Conservation (phyloP, 35 echinoderm and acorn worm species). For the Ophioderma brevispina region DNA sequence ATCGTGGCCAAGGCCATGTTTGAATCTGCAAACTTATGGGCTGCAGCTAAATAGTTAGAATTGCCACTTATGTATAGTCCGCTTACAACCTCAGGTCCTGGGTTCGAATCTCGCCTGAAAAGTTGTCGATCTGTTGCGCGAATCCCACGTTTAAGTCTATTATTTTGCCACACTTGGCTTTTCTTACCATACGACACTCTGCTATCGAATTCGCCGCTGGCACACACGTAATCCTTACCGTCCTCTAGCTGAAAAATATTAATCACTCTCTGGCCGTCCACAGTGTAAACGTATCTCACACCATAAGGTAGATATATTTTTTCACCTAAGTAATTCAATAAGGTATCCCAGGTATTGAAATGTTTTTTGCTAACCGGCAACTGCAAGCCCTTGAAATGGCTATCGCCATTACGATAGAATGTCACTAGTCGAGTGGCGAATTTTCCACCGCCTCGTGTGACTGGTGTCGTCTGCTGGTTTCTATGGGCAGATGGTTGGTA, state of each 20-base stretch:
- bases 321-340: slow-evolving; percentile 62
- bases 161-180: slow-evolving; percentile 68
- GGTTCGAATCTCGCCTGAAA: slow-evolving; percentile 8
- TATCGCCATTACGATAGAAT: slow-evolving; percentile 94
- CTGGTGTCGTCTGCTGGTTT: slow-evolving; percentile 16
- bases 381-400: slow-evolving; percentile 82
- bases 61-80: not conserved
- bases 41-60: not conserved
- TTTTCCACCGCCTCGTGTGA: slow-evolving; percentile 18
- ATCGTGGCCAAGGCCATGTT: not conserved
- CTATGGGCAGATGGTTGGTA: slow-evolving; percentile 40
- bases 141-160: slow-evolving; percentile 39
- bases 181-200: slow-evolving; percentile 73
- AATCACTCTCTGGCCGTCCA: slow-evolving; percentile 50
- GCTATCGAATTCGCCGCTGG: slow-evolving; percentile 79
- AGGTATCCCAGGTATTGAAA: slow-evolving; percentile 74
- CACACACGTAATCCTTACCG: slow-evolving; percentile 91
- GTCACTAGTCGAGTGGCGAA: slow-evolving; percentile 88
- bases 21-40: not conserved
- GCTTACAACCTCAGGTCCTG: not conserved
- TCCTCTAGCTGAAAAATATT: slow-evolving; percentile 70
- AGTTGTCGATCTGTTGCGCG: slow-evolving; percentile 33
- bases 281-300: slow-evolving; percentile 72
- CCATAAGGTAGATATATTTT: slow-evolving; percentile 90
- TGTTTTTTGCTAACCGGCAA: slow-evolving; percentile 74